Evolutionary conservation across 2,113 vertebrate species (phyloP), one percentile per base, ranked within the genome.

Genomic region (Tachysurus fulvidraco): DNA sequence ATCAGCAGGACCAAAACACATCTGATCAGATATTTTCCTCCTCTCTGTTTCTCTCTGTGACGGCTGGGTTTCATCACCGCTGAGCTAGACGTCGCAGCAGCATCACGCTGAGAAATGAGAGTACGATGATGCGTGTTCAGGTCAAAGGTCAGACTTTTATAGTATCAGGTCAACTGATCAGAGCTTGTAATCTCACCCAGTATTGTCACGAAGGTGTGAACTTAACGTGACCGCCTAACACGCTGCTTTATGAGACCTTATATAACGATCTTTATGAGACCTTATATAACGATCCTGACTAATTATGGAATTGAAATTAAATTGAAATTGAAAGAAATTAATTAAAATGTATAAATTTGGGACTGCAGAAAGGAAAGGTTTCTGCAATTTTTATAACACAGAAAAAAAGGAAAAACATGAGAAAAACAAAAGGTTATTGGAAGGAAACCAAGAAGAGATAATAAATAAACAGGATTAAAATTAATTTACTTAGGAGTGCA

Each of bases 91-190:
- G 71, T 78, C 12, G 4, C 23, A 44, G 30, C 52, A 81, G 54
- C 83, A 64, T 46, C 80, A 81, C n/a, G 83, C 71, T 82, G 74
- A 89, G 83, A 77, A 87, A 90, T 87, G 87, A 87, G 89, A 84
- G 84, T 88, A 86, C 81, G 83, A 90, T 90, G 87, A 87, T 78
- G 80, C 74, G 46, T 84, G 83, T 87, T 82, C 67, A n/a, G 81
- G 50, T 83, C 79, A 81, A 73, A 85, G 86, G 85, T 90, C 87
- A 90, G 80, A 76, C 67, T 17, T 67, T 85, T 67, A 50, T 50
- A 89, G 88, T 41, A 77, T 69, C 7, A 59, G 85, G 78, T 79
- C 85, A 86, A 64, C 62, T 50, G 85, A 55, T 77, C 74, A 76
- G 65, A 65, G 54, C 64, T 67, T 76, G 83, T 90, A 80, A 89